Base-by-base conservation (phyloP, 92 coral and sea anemone genomes). In the Siderastrea radians region DNA sequence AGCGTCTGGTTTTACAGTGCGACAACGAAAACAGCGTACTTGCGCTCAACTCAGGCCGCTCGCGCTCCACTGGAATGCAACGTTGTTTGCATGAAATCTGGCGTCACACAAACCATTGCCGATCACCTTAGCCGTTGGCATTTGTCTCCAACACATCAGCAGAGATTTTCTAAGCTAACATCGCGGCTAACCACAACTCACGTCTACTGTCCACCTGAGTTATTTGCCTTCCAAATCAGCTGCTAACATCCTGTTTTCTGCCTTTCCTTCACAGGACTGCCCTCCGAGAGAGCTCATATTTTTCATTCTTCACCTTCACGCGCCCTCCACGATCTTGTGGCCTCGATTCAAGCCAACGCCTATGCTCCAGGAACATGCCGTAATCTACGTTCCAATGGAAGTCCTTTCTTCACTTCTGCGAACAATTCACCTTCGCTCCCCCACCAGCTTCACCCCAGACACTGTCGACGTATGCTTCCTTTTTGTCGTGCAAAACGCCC, bases 351-450 rank as follows among this genome's bases (percentile, higher is more conserved):
- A n/a, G n/a, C n/a, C n/a, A n/a, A n/a, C n/a, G n/a, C n/a, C n/a
- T n/a, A n/a, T n/a, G n/a, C n/a, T n/a, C n/a, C n/a, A n/a, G n/a
- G n/a, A n/a, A n/a, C n/a, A n/a, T n/a, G n/a, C n/a, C n/a, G n/a
- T n/a, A n/a, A n/a, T n/a, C n/a, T n/a, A n/a, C n/a, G n/a, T n/a
- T 68, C 79, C 88, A 84, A 43, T 84, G 81, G 88, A 84, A 66
- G 53, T 62, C 82, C 49, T 85, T 49, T 48, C 7, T n/a, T 7
- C 12, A 8, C 6, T 71, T 71, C 54, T 71, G 75, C 55, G 49
- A 62, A 44, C 55, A 17, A 47, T 58, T 84, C 63, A 45, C 49
- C 46, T n/a, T 63, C n/a, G n/a, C n/a, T n/a, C n/a, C n/a, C n/a
- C 64, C 9, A 14, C 64, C 64, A 59, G 64, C 64, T 6, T 59